Base-by-base conservation (phyloP, 2,797 vertebrate genomes). In the Halcyon smyrnensis region DNA sequence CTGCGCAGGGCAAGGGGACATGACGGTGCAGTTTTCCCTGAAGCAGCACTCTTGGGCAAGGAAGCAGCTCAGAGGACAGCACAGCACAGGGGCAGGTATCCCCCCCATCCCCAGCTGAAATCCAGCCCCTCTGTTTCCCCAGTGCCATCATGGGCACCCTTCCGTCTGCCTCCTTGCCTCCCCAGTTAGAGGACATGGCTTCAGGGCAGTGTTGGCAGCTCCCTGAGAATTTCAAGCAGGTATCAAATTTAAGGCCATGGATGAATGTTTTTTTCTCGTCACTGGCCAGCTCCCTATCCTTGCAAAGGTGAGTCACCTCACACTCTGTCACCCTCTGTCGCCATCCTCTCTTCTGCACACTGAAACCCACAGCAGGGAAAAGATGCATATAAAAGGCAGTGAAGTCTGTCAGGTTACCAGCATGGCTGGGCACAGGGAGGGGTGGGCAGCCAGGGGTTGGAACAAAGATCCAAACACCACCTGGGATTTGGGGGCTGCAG, bases 11-110 rank as follows among this genome's bases (percentile, higher is more conserved):
- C 36, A 48, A 25, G 37, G 71, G 78, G 68, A 83, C 18, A 6
- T 97, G 96, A 97, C 83, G 1, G 37, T 94, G 94, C 95, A 96
- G 60, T 94, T 94, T 95, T 92, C 75, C 69, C 60, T 5, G 1
- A 56, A 70, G 70, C 82, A 82, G 62, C 68, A 90, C 48, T 41
- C 9, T 8, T 18, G 2, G 32, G 45, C 23, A 14, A 20, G n/a
- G 57, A 48, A 57, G 51, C 23, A 50, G 30, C 54, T 39, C 15
- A 7, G 73, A 67, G 41, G 27, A 59, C 62, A 67, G 27, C 13
- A 51, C 54, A 39, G 53, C 28, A 63, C 34, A 68, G 32, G 46
- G 28, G 60, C 34, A 64, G 32, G 18, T 8, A 8, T 2, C 14
- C 36, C 27, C 27, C 41, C 62, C 32, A 19, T 2, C 11, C 25